Base-by-base conservation (phyloP, 2,113 vertebrate species). In the Urocolius indicus region DNA sequence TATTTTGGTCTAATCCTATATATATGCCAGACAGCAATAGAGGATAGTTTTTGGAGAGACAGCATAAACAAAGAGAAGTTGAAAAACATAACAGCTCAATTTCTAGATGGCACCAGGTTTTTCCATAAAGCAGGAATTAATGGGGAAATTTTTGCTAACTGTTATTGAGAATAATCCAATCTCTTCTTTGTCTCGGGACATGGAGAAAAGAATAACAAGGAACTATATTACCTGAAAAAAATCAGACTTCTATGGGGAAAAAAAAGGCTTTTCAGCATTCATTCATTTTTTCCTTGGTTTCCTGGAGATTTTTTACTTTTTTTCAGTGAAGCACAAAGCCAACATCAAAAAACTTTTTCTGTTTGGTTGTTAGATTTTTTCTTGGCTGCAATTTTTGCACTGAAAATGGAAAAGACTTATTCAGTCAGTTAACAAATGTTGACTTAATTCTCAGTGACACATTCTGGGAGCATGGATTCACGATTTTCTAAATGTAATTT, bases 11-110 rank as follows among this genome's bases (percentile, higher is more conserved):
- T 75, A 24, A n/a, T 41, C 7, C 10, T 71, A 62, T 75, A 66
- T 5, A 9, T 8, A 30, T 0, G 2, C 15, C 7, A 24, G 32
- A 22, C 27, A 87, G 57, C 6, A 84, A 11, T 0, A 0, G 18
- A 13, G 24, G 3, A 21, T 5, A n/a, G 11, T 9, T 58, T 73
- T 76, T 13, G 13, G 30, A 66, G 30, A 59, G 15, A 14, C 12
- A 2, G 10, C 34, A 29, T 24, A 61, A 82, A 59, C 0, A 1
- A 38, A 34, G 11, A 36, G 3, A 12, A 17, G 7, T 30, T 3
- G 3, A 59, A 55, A 68, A 20, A 5, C 46, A 63, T 45, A 2
- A 1, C 4, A n/a, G 14, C 5, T 29, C 13, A 13, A 19, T 29
- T 63, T 84, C 48, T 75, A 21, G 0, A 11, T 65, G 16, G 41